These are phyloP conservation scores for Patagioenas fasciata DNA, from an alignment of 2,113 vertebrate species.

Conservation along the genomic window DNA sequence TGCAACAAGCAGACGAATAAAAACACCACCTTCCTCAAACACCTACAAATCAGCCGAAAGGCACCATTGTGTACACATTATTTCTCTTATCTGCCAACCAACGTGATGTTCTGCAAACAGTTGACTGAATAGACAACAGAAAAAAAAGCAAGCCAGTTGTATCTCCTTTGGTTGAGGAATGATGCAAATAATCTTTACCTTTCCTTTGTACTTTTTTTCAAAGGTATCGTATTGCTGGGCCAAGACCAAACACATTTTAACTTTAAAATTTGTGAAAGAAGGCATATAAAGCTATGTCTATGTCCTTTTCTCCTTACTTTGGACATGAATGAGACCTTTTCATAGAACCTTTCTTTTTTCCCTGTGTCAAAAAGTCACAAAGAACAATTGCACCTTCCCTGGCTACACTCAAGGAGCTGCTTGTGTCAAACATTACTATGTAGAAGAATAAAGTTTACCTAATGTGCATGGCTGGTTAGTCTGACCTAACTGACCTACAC, in stretches of 20 bases:
- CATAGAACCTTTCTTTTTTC: neutral
- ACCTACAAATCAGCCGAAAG: rapidly evolving
- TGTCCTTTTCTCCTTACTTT: neutral
- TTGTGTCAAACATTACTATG: neutral
- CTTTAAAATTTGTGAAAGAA: neutral
- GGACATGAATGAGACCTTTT: rapidly evolving
- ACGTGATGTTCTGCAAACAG: neutral
- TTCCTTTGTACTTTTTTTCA: neutral
- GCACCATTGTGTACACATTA: rapidly evolving
- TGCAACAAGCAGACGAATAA: neutral
- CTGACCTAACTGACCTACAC: neutral
- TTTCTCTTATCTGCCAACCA: neutral
- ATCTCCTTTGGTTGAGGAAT: rapidly evolving
- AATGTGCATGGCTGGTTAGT: neutral
- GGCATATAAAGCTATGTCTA: neutral
- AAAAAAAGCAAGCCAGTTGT: neutral
- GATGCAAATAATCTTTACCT: neutral
- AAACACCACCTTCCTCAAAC: neutral
- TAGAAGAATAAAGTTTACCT: neutral
- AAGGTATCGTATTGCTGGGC: neutral
- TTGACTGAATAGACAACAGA: neutral
- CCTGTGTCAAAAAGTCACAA: neutral
- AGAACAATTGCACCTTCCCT: neutral
- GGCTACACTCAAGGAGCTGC: neutral
- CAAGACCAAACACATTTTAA: neutral